These are phyloP conservation scores for Cirrhinus mrigala DNA, from an alignment of 2,797 vertebrate species.

Conservation along the genomic window DNA sequence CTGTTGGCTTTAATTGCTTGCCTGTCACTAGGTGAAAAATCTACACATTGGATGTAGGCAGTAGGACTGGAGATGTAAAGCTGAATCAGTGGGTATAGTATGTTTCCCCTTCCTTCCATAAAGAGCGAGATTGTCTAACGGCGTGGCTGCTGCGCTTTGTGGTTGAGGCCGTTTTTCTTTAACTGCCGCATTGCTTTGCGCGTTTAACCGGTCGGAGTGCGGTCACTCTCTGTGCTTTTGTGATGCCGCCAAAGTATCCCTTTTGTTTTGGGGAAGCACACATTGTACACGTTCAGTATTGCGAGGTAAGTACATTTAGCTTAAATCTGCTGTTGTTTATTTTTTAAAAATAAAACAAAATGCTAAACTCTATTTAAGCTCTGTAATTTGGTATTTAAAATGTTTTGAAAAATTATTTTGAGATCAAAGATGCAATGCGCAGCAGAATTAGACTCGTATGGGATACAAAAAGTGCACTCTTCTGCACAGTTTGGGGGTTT, in stretches of 20 bases:
- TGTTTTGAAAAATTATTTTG: not conserved
- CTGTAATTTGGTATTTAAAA: not conserved
- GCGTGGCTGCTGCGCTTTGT: not conserved
- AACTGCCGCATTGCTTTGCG: not conserved
- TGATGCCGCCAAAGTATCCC: not conserved
- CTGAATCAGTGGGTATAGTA: constrained; percentile 42
- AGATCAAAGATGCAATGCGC: not conserved
- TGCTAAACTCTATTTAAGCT: not conserved
- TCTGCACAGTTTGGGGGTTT: not conserved
- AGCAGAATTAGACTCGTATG: not conserved
- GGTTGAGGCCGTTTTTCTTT: not conserved
- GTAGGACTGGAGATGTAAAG: constrained; percentile 36
- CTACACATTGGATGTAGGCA: constrained; percentile 34
- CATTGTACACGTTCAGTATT: not conserved
- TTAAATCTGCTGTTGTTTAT: constrained; percentile 1
- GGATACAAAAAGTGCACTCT: not conserved
- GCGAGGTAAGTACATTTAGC: not conserved
- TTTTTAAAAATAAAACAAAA: not conserved
- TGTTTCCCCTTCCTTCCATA: constrained; percentile 14
- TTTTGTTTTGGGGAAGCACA: not conserved
- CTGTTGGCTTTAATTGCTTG: constrained; percentile 57
- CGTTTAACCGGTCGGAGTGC: not conserved
- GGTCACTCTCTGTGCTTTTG: not conserved
- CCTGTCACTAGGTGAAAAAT: constrained; percentile 58
- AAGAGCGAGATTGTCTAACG: constrained; percentile 7